These are phyloP conservation scores for Mesopsocus fuscifrons DNA, from an alignment of 2,888 invertebrate genomes.

Conservation along the genomic window DNA sequence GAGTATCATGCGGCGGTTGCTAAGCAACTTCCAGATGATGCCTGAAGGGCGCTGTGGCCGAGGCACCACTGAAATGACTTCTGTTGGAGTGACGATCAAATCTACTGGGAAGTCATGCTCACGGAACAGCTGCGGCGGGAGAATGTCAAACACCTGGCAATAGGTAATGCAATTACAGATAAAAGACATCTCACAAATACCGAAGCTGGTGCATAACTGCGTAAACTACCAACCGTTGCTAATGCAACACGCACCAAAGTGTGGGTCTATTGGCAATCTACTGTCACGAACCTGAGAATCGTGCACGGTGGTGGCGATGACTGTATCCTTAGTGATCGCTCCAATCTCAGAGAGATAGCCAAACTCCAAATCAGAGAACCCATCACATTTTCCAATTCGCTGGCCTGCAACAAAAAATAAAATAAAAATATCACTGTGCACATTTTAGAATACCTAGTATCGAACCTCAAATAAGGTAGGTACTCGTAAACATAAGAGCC, in stretches of 20 bases:
- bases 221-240: no score
- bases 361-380: slow-evolving; percentile 70
- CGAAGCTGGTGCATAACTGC: no score
- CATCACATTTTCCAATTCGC: slow-evolving; percentile 74
- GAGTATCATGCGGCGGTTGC: slow-evolving; percentile 45
- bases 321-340: slow-evolving; percentile 49
- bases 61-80: slow-evolving; percentile 42
- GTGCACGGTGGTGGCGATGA: slow-evolving; percentile 65
- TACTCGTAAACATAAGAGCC: not conserved
- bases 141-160: slow-evolving; percentile 43
- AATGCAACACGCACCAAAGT: no score
- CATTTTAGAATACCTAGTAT: not conserved
- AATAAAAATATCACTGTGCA: not conserved
- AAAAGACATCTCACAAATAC: no score
- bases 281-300: slow-evolving; percentile 72
- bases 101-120: slow-evolving; percentile 71
- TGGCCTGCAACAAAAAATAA: slow-evolving; percentile 28
- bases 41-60: slow-evolving; percentile 43
- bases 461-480: not conserved
- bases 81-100: slow-evolving; percentile 67
- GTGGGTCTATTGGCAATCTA: no score
- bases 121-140: slow-evolving; percentile 55
- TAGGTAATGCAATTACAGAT: slow-evolving; percentile 6
- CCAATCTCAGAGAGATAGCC: slow-evolving; percentile 63
- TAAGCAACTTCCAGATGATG: slow-evolving; percentile 62